A percentile compares a stretch with the other conserved stretches of the same genome.
Evolutionary conservation across 2,113 vertebrate genomes (phyloP).

Genomic region (Lampris megalopsis): DNA sequence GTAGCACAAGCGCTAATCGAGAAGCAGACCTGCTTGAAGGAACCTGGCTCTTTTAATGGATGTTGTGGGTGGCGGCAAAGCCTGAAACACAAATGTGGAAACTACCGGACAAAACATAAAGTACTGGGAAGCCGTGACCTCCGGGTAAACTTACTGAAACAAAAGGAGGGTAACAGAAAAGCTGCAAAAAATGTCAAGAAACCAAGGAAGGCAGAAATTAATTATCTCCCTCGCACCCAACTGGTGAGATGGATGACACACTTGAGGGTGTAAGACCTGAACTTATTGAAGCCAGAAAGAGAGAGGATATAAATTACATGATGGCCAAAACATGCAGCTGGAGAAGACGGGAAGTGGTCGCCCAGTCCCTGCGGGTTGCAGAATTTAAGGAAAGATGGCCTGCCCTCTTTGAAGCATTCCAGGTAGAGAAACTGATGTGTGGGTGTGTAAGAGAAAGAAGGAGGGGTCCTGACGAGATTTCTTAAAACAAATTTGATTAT

Average conservation of each 20-base stretch:
- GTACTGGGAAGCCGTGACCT: conserved; percentile 41
- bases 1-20: conserved; percentile 22
- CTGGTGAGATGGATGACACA: neutral
- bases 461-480: no score
- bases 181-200: conserved; percentile 49
- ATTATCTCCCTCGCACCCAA: conserved; percentile 28
- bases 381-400: conserved; percentile 13
- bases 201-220: conserved; percentile 32
- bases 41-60: conserved; percentile 42
- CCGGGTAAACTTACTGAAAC: conserved; percentile 37
- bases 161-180: conserved; percentile 1
- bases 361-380: neutral
- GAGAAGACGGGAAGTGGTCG: conserved; percentile 23
- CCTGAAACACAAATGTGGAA: conserved; percentile 47
- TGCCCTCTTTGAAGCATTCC: neutral
- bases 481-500: no score
- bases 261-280: neutral
- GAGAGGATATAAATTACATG: conserved; percentile 5
- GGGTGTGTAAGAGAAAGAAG: no score
- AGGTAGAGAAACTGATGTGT: conserved; percentile 5
- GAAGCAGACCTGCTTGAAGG: conserved; percentile 49
- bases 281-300: neutral
- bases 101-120: conserved; percentile 44
- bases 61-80: conserved; percentile 42
- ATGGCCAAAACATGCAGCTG: conserved; percentile 26